phyloP scores from a whole-genome alignment of 2,888 invertebrate genomes.

The Platycheirus albimanus region DNA sequence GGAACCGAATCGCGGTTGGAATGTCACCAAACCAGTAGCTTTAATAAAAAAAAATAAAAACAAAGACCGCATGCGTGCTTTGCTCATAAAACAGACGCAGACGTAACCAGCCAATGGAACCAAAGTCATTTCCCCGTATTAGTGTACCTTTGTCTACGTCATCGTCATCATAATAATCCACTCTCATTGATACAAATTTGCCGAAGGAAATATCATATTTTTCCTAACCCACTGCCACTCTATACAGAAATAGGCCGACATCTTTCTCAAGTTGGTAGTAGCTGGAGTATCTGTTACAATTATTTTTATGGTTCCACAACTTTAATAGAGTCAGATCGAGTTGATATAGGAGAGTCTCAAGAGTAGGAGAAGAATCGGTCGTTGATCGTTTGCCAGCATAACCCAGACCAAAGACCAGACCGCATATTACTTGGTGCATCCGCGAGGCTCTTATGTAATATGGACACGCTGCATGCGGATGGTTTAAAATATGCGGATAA shows the following conservation, averaged over 20 bases:
- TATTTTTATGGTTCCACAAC: constrained; percentile 33
- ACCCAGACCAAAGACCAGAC: constrained; percentile 27
- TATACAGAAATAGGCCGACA: constrained; percentile 51
- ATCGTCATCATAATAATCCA: constrained; percentile 14
- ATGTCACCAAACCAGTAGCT: constrained; percentile 56
- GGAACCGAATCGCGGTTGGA: constrained; percentile 26
- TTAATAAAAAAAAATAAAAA: constrained; percentile 7
- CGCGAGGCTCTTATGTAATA: constrained; percentile 55
- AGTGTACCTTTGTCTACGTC: constrained; percentile 22
- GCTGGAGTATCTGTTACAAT: constrained; percentile 58
- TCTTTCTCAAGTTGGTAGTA: constrained; percentile 8
- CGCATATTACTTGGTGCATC: constrained; percentile 53
- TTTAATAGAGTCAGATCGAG: no score
- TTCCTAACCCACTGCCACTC: constrained; percentile 12
- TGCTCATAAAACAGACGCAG: constrained; percentile 15
- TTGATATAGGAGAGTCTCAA: no score
- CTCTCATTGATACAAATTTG: constrained; percentile 44
- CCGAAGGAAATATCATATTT: constrained; percentile 65
- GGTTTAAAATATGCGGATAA: constrained; percentile 61
- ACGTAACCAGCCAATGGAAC: constrained; percentile 30
- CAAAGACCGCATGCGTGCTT: constrained; percentile 63
- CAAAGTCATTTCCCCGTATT: constrained; percentile 35
- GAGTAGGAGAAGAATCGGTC: constrained; percentile 56
- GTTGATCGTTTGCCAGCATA: constrained; percentile 48
- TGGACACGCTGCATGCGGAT: constrained; percentile 69